A percentile compares a stretch with the other conserved stretches of the same genome.
Evolutionary conservation across 2,888 invertebrate genomes (phyloP).

Genomic region (Rhopalosiphum nymphaeae): DNA sequence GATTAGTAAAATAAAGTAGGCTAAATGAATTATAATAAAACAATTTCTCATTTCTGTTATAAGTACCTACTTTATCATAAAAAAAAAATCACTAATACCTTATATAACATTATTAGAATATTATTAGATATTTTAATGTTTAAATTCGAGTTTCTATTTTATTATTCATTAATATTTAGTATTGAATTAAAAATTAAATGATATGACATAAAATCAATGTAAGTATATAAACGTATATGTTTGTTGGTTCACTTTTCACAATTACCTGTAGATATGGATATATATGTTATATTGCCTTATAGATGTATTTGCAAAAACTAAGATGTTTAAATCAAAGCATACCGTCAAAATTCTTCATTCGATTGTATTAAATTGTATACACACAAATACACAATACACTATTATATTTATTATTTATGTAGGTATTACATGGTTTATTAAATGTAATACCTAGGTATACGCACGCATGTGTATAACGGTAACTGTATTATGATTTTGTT

Average conservation of each 20-base stretch:
- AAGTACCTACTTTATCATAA: not conserved
- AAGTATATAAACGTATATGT: not conserved
- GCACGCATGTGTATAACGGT: not conserved
- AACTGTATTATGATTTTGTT: conserved; percentile 21
- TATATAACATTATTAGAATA: too few species aligned
- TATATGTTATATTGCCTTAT: not conserved
- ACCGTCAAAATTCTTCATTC: too few species aligned
- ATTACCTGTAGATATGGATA: too few species aligned
- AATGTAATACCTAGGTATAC: not conserved
- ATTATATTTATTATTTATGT: too few species aligned
- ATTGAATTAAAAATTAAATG: not conserved
- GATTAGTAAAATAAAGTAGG: not conserved
- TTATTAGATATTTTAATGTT: not conserved
- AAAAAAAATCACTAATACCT: not conserved
- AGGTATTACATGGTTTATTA: too few species aligned
- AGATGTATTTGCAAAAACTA: not conserved
- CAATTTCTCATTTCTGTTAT: not conserved
- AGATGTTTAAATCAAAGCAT: too few species aligned
- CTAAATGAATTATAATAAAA: not conserved
- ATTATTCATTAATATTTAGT: not conserved
- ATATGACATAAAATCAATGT: not conserved
- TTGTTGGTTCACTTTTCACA: too few species aligned
- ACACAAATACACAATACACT: too few species aligned
- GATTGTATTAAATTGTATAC: too few species aligned
- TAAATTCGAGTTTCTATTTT: not conserved